These are phyloP conservation scores for Lypha dubia DNA, from an alignment of 2,888 invertebrate species.

Conservation along the genomic window DNA sequence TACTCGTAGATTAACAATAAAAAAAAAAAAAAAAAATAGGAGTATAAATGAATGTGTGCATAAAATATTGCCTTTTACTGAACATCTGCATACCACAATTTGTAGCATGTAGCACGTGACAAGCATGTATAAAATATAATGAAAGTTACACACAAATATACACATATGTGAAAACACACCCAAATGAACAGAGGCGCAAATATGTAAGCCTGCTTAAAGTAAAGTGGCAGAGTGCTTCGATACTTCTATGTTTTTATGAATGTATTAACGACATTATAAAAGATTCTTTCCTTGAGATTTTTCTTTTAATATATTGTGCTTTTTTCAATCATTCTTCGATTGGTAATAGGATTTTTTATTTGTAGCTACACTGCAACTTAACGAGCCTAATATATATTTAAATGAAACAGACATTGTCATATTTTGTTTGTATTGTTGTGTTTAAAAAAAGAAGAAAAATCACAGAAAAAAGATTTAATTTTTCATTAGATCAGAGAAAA, in stretches of 20 bases:
- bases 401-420: slow-evolving; percentile 19
- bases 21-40: background rate
- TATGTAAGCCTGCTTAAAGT: background rate
- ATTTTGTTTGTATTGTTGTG: slow-evolving; percentile 19
- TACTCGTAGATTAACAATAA: slow-evolving; percentile 9
- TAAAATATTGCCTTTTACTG: slow-evolving; percentile 51
- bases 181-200: background rate
- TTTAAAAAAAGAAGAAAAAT: background rate
- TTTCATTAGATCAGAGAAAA: background rate
- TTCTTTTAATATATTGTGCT: background rate
- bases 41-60: slow-evolving; percentile 10
- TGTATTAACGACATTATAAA: slow-evolving; percentile 14
- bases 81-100: slow-evolving; percentile 65
- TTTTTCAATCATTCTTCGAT: background rate
- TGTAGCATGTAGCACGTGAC: slow-evolving; percentile 61
- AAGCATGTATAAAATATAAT: slow-evolving; percentile 44
- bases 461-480: background rate
- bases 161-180: background rate
- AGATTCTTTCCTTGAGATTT: background rate
- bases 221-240: background rate
- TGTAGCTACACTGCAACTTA: slow-evolving; percentile 16
- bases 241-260: slow-evolving; percentile 1
- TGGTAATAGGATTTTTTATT: slow-evolving; percentile 21
- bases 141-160: background rate
- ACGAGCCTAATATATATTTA: slow-evolving; percentile 57